These are phyloP conservation scores for Cepaea nemoralis DNA, from an alignment of 1,140 invertebrate species.

Conservation along the genomic window DNA sequence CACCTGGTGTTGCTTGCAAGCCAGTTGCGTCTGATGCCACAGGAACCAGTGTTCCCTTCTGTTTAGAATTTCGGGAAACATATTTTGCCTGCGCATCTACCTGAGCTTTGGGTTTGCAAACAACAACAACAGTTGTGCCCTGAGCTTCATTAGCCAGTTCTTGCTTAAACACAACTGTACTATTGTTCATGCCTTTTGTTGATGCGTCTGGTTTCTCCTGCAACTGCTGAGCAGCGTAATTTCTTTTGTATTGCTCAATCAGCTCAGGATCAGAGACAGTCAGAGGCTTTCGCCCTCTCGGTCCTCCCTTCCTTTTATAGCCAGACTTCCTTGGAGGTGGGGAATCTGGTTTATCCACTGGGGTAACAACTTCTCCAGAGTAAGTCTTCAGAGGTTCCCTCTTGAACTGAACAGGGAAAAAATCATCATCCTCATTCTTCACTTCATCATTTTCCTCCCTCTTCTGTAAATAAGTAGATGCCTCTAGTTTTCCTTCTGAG, in stretches of 20 bases:
- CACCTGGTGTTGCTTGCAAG: background rate
- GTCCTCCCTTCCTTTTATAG: conserved; percentile 20
- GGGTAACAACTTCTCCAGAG: conserved; percentile 47
- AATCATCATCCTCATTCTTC: conserved; percentile 42
- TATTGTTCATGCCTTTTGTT: conserved; percentile 53
- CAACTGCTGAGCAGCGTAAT: conserved; percentile 31
- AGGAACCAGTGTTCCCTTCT: conserved; percentile 21
- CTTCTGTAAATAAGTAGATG: background rate
- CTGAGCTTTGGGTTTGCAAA: conserved; percentile 54
- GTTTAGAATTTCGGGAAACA: conserved; percentile 43
- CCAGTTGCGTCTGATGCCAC: background rate
- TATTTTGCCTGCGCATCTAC: conserved; percentile 48
- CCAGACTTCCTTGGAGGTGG: conserved; percentile 33
- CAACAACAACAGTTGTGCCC: conserved; percentile 59
- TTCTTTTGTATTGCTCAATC: conserved; percentile 45
- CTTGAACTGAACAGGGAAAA: conserved; percentile 41
- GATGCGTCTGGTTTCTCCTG: conserved; percentile 30
- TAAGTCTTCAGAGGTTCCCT: conserved; percentile 45
- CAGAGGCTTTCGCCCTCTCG: conserved; percentile 39
- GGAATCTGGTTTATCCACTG: conserved; percentile 40
- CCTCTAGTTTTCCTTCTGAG: background rate
- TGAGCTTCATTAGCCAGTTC: conserved; percentile 53
- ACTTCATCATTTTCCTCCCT: background rate
- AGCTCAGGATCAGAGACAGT: conserved; percentile 44
- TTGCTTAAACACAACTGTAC: conserved; percentile 56